Percentiles rank a stretch among this genome's conserved stretches.
phyloP scores from a whole-genome alignment of 2,888 invertebrate species.

The Therioaphis trifolii region DNA sequence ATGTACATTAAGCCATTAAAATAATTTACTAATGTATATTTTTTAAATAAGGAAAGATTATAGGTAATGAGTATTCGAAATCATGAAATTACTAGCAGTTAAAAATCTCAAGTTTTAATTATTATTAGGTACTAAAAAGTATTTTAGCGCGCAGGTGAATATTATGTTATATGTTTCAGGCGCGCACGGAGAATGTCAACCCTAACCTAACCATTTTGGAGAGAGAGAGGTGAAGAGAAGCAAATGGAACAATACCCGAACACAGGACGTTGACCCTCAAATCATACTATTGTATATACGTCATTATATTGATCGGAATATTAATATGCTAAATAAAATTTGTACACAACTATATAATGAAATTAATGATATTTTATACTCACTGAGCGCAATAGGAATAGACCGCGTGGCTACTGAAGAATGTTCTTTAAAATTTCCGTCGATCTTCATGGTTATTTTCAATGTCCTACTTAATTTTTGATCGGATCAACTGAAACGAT shows the following conservation, averaged over 20 bases:
- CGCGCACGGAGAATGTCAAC: neutral
- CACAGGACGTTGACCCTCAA: neutral
- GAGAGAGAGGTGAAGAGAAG: neutral
- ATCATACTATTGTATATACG: neutral
- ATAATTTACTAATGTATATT: neutral
- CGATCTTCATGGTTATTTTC: constrained; percentile 42
- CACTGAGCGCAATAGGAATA: constrained; percentile 49
- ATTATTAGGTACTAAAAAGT: neutral
- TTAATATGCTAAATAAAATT: neutral
- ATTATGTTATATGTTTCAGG: neutral
- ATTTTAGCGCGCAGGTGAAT: neutral
- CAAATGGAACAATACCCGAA: neutral
- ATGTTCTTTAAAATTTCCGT: constrained; percentile 34
- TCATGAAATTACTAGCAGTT: no score
- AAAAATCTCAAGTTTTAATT: neutral
- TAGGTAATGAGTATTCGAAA: no score
- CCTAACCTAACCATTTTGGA: no score
- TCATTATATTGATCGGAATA: neutral
- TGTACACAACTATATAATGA: no score
- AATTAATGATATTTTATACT: neutral
- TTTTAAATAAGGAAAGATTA: neutral
- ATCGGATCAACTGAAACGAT: constrained; percentile 7
- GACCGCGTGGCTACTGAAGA: constrained; percentile 44
- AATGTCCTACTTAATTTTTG: neutral
- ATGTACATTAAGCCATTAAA: neutral